Percentiles rank a stretch among this genome's conserved stretches.
phyloP scores from a whole-genome alignment of 2,797 vertebrate species.

The Pempheris klunzingeri region DNA sequence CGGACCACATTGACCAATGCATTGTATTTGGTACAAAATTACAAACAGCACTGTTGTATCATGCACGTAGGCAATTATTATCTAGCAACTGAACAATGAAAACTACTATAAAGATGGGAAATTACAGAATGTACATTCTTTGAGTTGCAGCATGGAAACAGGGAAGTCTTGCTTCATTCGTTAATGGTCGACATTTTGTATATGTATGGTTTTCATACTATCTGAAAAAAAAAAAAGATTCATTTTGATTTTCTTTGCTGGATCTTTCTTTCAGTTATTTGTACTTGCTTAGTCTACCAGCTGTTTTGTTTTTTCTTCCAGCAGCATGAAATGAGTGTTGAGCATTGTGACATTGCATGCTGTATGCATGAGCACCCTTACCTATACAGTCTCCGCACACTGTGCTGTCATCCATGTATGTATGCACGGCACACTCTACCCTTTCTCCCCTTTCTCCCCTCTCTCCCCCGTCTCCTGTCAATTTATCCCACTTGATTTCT shows the following conservation, averaged over 20 bases:
- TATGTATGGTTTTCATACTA: too few relatives aligned
- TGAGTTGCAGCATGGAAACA: too few relatives aligned
- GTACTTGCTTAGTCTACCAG: slow-evolving; percentile 11
- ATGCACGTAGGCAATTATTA: background rate
- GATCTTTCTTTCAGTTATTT: too few relatives aligned
- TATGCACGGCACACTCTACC: background rate
- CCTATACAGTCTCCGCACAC: background rate
- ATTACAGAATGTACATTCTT: background rate
- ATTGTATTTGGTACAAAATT: background rate
- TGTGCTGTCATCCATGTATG: background rate
- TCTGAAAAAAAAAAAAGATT: too few relatives aligned
- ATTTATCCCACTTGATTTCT: slow-evolving; percentile 8
- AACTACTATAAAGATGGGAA: background rate
- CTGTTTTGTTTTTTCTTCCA: slow-evolving; percentile 10
- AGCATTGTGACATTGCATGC: background rate
- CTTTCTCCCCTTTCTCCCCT: background rate
- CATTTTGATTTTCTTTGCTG: too few relatives aligned
- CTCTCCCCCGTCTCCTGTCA: background rate
- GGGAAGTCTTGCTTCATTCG: too few relatives aligned
- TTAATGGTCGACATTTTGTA: too few relatives aligned
- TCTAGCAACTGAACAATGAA: background rate
- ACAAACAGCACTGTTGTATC: too few relatives aligned
- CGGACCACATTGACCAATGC: background rate
- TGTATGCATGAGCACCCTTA: background rate
- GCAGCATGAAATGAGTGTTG: slow-evolving; percentile 1